phyloP scores from a whole-genome alignment of 1,140 invertebrate species.

The Cylas formicarius region DNA sequence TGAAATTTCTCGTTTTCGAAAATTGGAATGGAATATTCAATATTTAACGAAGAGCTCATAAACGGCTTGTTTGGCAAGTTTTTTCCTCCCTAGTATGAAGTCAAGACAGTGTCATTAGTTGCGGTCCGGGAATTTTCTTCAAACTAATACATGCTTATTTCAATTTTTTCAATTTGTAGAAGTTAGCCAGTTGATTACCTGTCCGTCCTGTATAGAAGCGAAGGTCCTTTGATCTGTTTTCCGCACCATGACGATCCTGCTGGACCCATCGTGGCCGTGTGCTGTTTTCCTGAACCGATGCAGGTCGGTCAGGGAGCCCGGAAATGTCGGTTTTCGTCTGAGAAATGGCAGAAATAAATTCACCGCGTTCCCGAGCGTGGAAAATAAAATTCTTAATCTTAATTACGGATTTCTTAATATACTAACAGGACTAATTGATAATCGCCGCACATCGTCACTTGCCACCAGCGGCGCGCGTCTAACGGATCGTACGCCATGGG shows the following conservation, averaged over 20 bases:
- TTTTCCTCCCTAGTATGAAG: too few relatives aligned
- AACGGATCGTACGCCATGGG: background rate
- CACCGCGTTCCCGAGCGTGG: background rate
- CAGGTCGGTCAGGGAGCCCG: constrained; percentile 37
- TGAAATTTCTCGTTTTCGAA: too few relatives aligned
- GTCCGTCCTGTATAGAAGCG: constrained; percentile 38
- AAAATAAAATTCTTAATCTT: background rate
- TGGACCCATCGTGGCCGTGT: constrained; percentile 52
- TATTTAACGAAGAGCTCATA: too few relatives aligned
- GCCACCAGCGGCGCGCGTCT: too few relatives aligned
- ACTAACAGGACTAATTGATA: constrained; percentile 5
- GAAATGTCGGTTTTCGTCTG: constrained; percentile 35
- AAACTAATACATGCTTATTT: too few relatives aligned
- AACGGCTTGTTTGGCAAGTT: too few relatives aligned
- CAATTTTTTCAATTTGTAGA: too few relatives aligned
- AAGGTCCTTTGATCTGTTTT: constrained; percentile 57
- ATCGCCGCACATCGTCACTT: background rate
- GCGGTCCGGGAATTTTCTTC: too few relatives aligned
- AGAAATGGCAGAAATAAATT: constrained; percentile 20
- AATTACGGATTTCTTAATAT: constrained; percentile 5
- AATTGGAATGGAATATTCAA: too few relatives aligned
- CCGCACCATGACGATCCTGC: constrained; percentile 55
- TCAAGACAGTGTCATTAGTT: too few relatives aligned
- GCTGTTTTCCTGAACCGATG: constrained; percentile 43
- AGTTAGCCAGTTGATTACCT: constrained; percentile 38